A percentile compares a stretch with the other conserved stretches of the same genome.
phyloP scores from a whole-genome alignment of 30 jellyfish, hydroid and myxozoan species.

The Clytia hemisphaerica region DNA sequence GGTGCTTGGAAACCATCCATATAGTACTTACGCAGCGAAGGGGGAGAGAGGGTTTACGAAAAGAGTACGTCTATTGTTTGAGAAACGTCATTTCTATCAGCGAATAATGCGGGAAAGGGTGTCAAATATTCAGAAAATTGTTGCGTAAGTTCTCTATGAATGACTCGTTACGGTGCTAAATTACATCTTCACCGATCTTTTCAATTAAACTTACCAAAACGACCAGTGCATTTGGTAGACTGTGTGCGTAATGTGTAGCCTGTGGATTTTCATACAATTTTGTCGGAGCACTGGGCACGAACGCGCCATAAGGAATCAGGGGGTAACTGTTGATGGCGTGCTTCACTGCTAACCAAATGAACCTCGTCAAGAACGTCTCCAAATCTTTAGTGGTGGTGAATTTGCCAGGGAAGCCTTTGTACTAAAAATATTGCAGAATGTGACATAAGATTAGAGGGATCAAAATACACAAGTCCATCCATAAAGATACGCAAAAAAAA shows the following conservation, averaged over 20 bases:
- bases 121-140: background rate
- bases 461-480: no score
- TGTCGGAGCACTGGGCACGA: conserved; percentile 70
- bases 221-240: conserved; percentile 46
- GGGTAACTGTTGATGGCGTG: conserved; percentile 84
- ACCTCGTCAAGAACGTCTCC: conserved; percentile 35
- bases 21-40: no score
- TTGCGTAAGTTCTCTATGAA: background rate
- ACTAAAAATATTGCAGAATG: no score
- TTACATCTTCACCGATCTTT: no score
- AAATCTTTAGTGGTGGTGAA: conserved; percentile 28
- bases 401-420: conserved; percentile 58
- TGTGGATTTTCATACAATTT: conserved; percentile 52
- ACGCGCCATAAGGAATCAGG: conserved; percentile 55
- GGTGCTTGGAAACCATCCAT: no score
- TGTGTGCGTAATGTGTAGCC: conserved; percentile 8
- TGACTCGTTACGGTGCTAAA: no score
- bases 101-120: no score
- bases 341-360: conserved; percentile 69
- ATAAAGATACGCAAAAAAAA: no score
- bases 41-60: no score
- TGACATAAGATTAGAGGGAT: no score
- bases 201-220: conserved; percentile 37
- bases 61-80: no score
- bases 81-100: no score